Percentiles rank a stretch among this genome's conserved stretches.
Conservation (phyloP, 1,140 invertebrate species). For the Hyphantria cunea region DNA sequence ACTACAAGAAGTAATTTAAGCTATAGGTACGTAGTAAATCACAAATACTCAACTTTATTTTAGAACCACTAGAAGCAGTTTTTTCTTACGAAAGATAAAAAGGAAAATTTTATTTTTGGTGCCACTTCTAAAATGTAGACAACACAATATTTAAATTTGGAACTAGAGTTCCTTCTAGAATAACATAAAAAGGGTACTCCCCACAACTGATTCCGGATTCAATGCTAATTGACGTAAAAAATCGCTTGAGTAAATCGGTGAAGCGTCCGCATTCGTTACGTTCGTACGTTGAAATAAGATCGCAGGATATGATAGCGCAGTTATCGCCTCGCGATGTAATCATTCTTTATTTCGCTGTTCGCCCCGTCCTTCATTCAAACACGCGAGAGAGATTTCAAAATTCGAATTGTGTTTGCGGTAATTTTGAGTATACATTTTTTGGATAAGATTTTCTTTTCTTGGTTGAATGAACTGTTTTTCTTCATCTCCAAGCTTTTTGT, state of each 20-base stretch:
- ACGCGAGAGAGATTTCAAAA: conserved; percentile 16
- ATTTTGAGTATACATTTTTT: conserved; percentile 1
- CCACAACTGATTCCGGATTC: conserved; percentile 38
- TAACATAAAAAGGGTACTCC: neutral
- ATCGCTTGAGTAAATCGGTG: conserved; percentile 37
- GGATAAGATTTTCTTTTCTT: neutral
- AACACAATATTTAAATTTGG: too few relatives aligned
- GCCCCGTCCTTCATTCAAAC: conserved; percentile 17
- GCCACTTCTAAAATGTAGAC: too few relatives aligned
- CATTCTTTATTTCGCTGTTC: conserved; percentile 28
- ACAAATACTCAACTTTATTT: too few relatives aligned
- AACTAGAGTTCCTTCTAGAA: too few relatives aligned
- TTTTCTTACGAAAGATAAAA: too few relatives aligned
- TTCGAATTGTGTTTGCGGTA: conserved; percentile 2
- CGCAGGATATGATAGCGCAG: conserved; percentile 32
- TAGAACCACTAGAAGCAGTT: too few relatives aligned
- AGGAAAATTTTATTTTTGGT: too few relatives aligned
- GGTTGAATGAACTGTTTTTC: too few relatives aligned
- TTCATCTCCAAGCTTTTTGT: too few relatives aligned
- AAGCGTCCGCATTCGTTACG: conserved; percentile 31
- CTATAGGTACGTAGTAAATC: too few relatives aligned
- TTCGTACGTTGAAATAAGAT: conserved; percentile 25
- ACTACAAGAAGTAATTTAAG: too few relatives aligned
- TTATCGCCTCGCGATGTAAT: conserved; percentile 32
- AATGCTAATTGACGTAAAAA: conserved; percentile 48